phyloP scores from a whole-genome alignment of 2,113 vertebrate genomes.

The Coracopsis vasa region DNA sequence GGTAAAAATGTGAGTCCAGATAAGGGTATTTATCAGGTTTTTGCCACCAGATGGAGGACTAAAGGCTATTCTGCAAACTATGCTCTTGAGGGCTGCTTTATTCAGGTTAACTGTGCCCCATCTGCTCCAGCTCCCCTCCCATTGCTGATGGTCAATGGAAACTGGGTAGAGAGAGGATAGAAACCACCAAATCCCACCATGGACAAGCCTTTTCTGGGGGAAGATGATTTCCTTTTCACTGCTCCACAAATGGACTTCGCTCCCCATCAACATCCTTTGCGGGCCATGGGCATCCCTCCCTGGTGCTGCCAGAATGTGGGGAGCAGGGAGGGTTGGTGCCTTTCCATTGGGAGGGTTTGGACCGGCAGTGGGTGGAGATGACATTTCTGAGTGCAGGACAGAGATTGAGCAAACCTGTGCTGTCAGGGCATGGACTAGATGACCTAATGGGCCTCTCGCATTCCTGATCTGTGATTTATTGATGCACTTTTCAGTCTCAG shows the following conservation, averaged over 20 bases:
- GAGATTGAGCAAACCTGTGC: neutral
- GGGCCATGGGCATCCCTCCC: neutral
- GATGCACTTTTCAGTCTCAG: neutral
- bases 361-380: neutral
- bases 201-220: neutral
- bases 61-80: neutral
- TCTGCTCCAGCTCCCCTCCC: neutral
- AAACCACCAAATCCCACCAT: neutral
- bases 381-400: neutral
- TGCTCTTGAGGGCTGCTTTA: neutral
- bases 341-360: neutral
- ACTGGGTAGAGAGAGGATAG: neutral
- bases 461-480: constrained; percentile 31
- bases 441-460: neutral
- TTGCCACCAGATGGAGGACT: neutral
- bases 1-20: neutral
- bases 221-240: neutral
- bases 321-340: neutral
- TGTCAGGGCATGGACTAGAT: neutral
- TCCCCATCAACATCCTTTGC: neutral
- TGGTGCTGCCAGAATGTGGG: neutral
- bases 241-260: neutral
- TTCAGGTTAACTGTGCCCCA: neutral
- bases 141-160: neutral
- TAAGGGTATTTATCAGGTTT: neutral